Conservation (phyloP, 2,797 vertebrate species). For the Schizopygopsis pylzovi region DNA sequence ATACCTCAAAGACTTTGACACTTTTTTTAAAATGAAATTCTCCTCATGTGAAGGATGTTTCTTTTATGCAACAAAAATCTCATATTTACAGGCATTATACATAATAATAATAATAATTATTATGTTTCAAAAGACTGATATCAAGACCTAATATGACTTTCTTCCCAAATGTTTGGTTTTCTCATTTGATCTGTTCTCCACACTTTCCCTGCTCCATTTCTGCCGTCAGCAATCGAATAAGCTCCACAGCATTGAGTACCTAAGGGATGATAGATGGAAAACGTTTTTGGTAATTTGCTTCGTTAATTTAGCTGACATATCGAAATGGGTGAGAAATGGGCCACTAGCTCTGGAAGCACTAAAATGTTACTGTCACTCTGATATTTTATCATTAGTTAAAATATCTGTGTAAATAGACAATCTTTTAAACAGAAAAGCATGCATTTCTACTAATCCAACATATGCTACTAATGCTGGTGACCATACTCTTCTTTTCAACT, state of each 20-base stretch:
- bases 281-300: conserved; percentile 3
- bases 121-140: neutral
- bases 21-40: neutral
- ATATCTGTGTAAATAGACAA: conserved; percentile 1
- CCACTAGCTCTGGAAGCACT: neutral
- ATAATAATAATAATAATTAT: no score
- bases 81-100: neutral
- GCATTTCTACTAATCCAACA: neutral
- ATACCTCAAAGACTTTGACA: neutral
- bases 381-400: neutral
- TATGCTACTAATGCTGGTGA: neutral
- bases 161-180: neutral
- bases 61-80: neutral
- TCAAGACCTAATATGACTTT: no score
- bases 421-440: neutral
- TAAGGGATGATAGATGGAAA: conserved; percentile 23
- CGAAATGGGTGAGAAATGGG: conserved; percentile 26
- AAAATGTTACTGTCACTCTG: neutral
- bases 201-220: neutral
- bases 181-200: neutral
- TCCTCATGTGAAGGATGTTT: neutral
- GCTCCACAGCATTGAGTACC: neutral
- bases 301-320: conserved; percentile 11
- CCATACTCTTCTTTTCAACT: neutral
- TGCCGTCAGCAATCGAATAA: neutral